Conservation (phyloP, 2,113 vertebrate genomes). For the Ailuropoda melanoleuca region DNA sequence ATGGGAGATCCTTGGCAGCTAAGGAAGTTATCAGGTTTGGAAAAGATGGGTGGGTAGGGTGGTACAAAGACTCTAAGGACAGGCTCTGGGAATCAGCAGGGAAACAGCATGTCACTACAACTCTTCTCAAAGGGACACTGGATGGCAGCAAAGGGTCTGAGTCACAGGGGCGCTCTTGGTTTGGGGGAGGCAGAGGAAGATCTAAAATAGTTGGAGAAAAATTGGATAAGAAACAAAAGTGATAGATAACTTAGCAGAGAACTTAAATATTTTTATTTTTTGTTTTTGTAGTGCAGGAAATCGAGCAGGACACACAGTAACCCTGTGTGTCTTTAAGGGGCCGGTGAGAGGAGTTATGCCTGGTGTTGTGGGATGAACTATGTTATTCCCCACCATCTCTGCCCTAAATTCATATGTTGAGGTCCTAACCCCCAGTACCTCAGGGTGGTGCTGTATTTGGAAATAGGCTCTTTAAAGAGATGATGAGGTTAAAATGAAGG, state of each 20-base stretch:
- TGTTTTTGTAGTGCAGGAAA: background rate
- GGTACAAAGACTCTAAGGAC: background rate
- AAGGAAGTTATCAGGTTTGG: background rate
- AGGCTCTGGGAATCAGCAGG: background rate
- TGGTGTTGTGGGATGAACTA: background rate
- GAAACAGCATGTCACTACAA: fast-evolving
- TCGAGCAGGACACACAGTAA: background rate
- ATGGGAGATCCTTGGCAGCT: background rate
- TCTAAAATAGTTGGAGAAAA: background rate
- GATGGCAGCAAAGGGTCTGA: background rate
- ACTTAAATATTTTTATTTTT: background rate
- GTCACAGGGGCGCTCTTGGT: background rate
- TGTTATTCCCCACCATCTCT: background rate
- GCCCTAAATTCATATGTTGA: background rate
- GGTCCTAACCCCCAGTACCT: background rate
- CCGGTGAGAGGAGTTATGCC: background rate
- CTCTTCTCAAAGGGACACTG: background rate
- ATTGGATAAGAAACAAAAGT: background rate
- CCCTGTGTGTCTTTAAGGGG: background rate
- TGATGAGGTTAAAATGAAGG: background rate
- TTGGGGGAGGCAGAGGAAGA: background rate
- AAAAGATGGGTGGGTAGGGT: background rate
- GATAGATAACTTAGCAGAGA: background rate
- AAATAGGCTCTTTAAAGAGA: background rate
- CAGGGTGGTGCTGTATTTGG: background rate